Conservation (phyloP, 1,140 invertebrate genomes). For the Lutraria rhynchaena region DNA sequence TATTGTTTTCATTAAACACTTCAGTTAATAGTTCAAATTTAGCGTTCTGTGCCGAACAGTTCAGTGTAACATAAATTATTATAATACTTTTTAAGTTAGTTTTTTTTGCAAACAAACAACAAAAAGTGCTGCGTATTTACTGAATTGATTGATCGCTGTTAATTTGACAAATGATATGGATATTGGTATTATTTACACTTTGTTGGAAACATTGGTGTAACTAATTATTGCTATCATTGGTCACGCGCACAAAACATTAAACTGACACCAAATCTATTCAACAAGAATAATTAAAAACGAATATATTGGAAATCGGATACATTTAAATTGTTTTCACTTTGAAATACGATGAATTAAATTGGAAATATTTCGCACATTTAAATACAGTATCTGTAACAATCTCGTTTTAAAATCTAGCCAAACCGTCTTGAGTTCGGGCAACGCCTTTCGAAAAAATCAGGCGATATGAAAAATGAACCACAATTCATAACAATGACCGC, state of each 20-base stretch:
- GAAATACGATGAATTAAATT: slow-evolving; percentile 41
- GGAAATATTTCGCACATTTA: slow-evolving; percentile 47
- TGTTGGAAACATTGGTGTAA: no score
- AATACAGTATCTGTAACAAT: slow-evolving; percentile 24
- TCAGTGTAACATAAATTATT: no score
- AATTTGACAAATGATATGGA: no score
- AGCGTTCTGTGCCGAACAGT: no score
- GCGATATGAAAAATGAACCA: slow-evolving; percentile 35
- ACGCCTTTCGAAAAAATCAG: slow-evolving; percentile 37
- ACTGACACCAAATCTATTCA: slow-evolving; percentile 27
- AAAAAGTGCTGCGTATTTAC: no score
- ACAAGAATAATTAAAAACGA: slow-evolving; percentile 23
- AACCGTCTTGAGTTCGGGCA: slow-evolving; percentile 1
- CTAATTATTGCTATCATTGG: background rate
- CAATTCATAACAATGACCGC: slow-evolving; percentile 45
- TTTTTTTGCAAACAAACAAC: no score
- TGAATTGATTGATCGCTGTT: no score
- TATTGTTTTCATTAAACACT: no score
- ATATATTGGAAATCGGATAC: slow-evolving; percentile 21
- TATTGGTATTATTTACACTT: no score
- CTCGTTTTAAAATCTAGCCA: background rate
- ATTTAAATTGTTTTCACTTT: slow-evolving; percentile 43
- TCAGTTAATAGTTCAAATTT: no score
- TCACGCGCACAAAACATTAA: slow-evolving; percentile 33
- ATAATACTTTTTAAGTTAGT: no score